A percentile compares a stretch with the other conserved stretches of the same genome.
These are phyloP conservation scores for Pachliopta kotzebuea DNA, from an alignment of 2,888 invertebrate genomes.

Conservation along the genomic window DNA sequence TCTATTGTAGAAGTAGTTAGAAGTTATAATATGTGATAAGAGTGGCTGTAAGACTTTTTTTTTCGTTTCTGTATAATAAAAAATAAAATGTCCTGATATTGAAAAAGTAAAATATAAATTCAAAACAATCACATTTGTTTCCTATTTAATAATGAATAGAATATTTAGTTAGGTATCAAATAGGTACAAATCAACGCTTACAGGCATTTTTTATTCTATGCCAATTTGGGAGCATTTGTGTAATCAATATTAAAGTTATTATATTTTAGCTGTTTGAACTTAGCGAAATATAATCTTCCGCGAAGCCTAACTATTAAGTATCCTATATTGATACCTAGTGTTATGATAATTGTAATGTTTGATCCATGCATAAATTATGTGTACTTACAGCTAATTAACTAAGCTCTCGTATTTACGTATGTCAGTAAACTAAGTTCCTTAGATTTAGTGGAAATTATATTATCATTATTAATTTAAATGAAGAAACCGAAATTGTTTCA, in stretches of 20 bases:
- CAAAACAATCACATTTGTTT: constrained; percentile 42
- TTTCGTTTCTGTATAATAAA: constrained; percentile 46
- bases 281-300: constrained; percentile 55
- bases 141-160: constrained; percentile 48
- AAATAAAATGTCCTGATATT: constrained; percentile 46
- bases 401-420: constrained; percentile 63
- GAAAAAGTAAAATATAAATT: constrained; percentile 30
- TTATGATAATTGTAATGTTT: constrained; percentile 42
- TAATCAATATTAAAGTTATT: constrained; percentile 54
- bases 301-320: constrained; percentile 55
- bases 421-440: constrained; percentile 65
- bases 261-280: constrained; percentile 46
- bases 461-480: constrained; percentile 57
- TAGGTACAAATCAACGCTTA: constrained; percentile 61
- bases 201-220: constrained; percentile 53
- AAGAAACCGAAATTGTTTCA: constrained; percentile 72
- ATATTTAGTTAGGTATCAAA: constrained; percentile 60
- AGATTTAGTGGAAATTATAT: constrained; percentile 70
- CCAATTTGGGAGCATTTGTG: constrained; percentile 62
- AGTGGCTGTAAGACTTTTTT: constrained; percentile 74
- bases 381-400: constrained; percentile 70
- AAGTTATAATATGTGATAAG: constrained; percentile 77
- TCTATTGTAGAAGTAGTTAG: constrained; percentile 75
- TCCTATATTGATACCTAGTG: constrained; percentile 71
- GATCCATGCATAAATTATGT: constrained; percentile 44